Conservation (phyloP, 2,797 vertebrate genomes). For the Dermochelys coriacea region DNA sequence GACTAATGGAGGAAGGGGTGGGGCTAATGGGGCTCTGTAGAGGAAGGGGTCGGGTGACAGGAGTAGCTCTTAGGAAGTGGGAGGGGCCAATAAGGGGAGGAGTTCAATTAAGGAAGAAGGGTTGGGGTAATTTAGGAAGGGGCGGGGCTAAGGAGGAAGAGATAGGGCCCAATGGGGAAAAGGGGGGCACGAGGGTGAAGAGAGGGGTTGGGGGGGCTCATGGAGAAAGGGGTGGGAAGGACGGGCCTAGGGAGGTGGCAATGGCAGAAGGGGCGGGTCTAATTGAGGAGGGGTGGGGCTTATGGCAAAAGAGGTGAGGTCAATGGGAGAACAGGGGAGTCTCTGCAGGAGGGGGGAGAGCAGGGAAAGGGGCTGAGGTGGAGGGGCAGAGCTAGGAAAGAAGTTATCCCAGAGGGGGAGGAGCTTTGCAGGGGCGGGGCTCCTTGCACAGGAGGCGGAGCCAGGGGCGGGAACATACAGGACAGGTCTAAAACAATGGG, state of each 20-base stretch:
- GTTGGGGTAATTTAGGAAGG: not conserved
- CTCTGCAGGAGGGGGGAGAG: not conserved
- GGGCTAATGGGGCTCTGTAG: no score
- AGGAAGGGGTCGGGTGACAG: no score
- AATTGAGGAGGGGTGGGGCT: no score
- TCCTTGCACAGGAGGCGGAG: conserved; percentile 38
- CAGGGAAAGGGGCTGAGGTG: not conserved
- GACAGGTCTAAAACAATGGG: not conserved
- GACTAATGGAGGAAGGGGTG: no score
- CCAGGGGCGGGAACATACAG: not conserved
- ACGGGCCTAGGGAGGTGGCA: no score
- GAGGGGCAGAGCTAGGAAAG: not conserved
- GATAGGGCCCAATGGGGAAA: no score
- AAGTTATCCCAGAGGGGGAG: not conserved
- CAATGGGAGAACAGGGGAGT: not conserved
- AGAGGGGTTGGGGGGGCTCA: no score
- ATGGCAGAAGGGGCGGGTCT: no score
- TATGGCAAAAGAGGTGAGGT: no score
- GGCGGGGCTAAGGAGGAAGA: no score
- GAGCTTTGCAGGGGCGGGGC: not conserved
- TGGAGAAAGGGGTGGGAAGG: no score
- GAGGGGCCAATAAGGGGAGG: not conserved
- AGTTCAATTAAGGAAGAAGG: not conserved
- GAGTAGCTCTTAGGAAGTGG: not conserved
- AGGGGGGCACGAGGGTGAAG: not conserved